Percentiles rank a stretch among this genome's conserved stretches.
These are phyloP conservation scores for Neodiprion lecontei DNA, from an alignment of 1,140 invertebrate species.

Conservation along the genomic window DNA sequence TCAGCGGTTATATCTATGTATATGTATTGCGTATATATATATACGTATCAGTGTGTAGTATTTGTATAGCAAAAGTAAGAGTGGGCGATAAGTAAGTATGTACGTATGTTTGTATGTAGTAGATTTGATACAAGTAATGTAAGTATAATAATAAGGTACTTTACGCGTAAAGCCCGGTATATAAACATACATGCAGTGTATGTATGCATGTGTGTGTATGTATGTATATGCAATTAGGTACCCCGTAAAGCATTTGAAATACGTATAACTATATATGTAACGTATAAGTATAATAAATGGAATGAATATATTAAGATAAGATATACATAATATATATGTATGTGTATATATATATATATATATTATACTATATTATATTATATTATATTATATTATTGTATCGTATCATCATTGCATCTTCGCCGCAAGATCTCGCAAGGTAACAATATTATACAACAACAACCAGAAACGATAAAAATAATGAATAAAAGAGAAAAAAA, in stretches of 20 bases:
- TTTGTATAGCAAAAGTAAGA: background rate
- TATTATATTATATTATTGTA: slow-evolving; percentile 57
- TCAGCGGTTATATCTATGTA: background rate
- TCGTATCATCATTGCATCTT: slow-evolving; percentile 30
- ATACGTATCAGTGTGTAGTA: background rate
- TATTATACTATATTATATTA: slow-evolving; percentile 42
- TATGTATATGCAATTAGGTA: slow-evolving; percentile 40
- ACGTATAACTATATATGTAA: slow-evolving; percentile 58
- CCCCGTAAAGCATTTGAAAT: slow-evolving; percentile 53
- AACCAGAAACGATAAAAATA: no score
- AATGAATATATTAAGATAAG: no score
- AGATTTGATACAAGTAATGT: slow-evolving; percentile 35
- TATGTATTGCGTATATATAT: background rate
- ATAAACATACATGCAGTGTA: slow-evolving; percentile 38
- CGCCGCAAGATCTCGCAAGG: background rate
- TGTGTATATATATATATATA: no score
- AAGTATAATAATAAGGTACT: slow-evolving; percentile 46
- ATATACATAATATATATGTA: no score
- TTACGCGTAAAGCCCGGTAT: slow-evolving; percentile 54
- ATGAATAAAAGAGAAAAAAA: no score
- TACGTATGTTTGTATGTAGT: slow-evolving; percentile 19
- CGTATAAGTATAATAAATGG: no score
- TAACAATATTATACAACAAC: no score
- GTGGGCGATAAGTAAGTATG: slow-evolving; percentile 1
- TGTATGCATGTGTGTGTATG: background rate